A percentile compares a stretch with the other conserved stretches of the same genome.
Evolutionary conservation across 2,113 vertebrate species (phyloP).

Genomic region (Poecilia latipinna): DNA sequence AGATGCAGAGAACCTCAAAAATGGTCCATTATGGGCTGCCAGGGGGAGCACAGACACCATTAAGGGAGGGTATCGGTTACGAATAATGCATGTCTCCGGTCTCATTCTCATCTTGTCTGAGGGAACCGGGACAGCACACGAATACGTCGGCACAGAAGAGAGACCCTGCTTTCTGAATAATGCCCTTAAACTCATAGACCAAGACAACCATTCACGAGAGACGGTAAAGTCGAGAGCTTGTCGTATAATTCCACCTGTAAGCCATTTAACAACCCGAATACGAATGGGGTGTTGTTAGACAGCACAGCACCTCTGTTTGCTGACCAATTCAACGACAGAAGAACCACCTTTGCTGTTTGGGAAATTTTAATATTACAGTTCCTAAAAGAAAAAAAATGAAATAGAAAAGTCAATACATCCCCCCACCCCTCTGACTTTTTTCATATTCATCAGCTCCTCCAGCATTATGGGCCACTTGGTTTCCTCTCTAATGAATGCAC

Average conservation of each 20-base stretch:
- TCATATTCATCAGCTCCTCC: background rate
- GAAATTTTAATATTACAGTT: conserved; percentile 26
- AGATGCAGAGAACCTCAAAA: conserved; percentile 75
- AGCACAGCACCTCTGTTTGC: background rate
- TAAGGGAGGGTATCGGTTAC: conserved; percentile 79
- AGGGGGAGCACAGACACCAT: conserved; percentile 76
- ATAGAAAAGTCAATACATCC: conserved; percentile 11
- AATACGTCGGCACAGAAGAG: conserved; percentile 54
- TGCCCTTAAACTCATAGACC: conserved; percentile 43
- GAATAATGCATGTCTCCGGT: conserved; percentile 82
- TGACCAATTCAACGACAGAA: conserved; percentile 11
- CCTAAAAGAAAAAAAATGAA: conserved; percentile 43
- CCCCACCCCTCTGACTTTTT: background rate
- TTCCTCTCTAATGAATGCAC: background rate
- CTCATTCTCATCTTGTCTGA: conserved; percentile 69
- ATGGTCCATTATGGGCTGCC: conserved; percentile 79
- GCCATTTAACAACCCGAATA: conserved; percentile 38
- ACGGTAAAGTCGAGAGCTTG: conserved; percentile 10
- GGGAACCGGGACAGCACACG: conserved; percentile 45
- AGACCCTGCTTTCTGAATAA: conserved; percentile 51
- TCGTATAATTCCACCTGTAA: conserved; percentile 27
- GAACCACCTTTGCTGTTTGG: conserved; percentile 28
- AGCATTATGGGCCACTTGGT: background rate
- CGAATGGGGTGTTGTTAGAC: background rate
- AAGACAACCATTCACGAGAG: conserved; percentile 57